Evolutionary conservation across 2,797 vertebrate genomes (phyloP).

Genomic region (Loris lydekkerianus): DNA sequence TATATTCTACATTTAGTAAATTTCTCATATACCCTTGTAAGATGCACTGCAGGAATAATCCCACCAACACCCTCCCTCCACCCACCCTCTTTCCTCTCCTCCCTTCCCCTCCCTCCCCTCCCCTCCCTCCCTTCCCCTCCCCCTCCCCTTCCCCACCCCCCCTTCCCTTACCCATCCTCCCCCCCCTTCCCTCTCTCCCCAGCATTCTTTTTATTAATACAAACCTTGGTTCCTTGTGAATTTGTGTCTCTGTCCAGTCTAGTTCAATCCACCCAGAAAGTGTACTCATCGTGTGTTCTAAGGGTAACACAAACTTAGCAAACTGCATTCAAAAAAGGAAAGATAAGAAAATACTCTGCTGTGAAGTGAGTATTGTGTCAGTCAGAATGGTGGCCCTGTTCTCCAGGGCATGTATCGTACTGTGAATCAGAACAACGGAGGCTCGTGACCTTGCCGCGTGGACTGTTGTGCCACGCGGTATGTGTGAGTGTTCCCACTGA

Average conservation of each 20-base stretch:
- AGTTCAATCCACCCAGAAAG: slow-evolving; percentile 28
- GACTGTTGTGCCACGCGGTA: accelerated
- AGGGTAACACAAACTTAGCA: background rate
- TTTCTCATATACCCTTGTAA: too few species aligned
- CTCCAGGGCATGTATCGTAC: background rate
- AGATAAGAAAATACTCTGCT: background rate
- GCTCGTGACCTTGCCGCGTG: accelerated
- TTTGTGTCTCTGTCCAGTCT: slow-evolving; percentile 55
- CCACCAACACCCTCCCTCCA: too few species aligned
- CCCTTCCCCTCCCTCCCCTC: too few species aligned
- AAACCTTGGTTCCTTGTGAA: background rate
- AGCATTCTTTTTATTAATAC: background rate
- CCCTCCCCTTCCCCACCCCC: too few species aligned
- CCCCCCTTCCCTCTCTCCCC: too few species aligned
- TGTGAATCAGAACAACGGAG: background rate
- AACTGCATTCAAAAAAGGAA: background rate
- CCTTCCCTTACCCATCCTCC: too few species aligned
- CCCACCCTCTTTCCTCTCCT: too few species aligned
- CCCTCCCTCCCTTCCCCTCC: too few species aligned
- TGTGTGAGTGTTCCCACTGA: background rate
- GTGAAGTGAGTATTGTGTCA: background rate
- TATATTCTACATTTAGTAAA: too few species aligned
- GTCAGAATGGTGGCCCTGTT: background rate
- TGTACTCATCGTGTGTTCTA: background rate
- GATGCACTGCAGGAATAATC: too few species aligned